Evolutionary conservation across 2,888 invertebrate genomes (phyloP).

Genomic region (Pilophorus perplexus): DNA sequence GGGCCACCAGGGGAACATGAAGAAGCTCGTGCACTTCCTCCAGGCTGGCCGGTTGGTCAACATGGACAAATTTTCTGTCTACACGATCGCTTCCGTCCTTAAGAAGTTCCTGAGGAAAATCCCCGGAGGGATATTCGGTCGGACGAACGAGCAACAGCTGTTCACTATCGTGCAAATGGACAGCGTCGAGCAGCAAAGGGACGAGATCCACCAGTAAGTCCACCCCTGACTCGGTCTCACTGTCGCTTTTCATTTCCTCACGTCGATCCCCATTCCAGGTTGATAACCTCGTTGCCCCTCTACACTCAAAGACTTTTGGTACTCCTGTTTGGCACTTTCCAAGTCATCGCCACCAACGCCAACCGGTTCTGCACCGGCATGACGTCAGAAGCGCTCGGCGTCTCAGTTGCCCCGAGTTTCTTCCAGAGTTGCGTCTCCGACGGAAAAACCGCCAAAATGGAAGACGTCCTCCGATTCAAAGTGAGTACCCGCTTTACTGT

Average conservation of each 20-base stretch:
- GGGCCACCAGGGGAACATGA: constrained; percentile 92
- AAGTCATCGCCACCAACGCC: constrained; percentile 89
- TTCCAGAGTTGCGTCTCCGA: constrained; percentile 95
- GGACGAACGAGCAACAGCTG: constrained; percentile 83
- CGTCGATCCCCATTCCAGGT: constrained; percentile 60
- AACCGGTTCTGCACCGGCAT: constrained; percentile 87
- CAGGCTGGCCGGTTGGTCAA: constrained; percentile 86
- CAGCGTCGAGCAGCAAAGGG: constrained; percentile 79
- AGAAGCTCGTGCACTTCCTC: constrained; percentile 85
- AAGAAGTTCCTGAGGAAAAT: constrained; percentile 97
- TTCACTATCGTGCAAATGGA: constrained; percentile 84
- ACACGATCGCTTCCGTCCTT: constrained; percentile 96
- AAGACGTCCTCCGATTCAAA: constrained; percentile 92
- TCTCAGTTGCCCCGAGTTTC: constrained; percentile 93
- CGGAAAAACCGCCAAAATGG: constrained; percentile 92
- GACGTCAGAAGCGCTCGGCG: constrained; percentile 92
- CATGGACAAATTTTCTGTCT: constrained; percentile 92
- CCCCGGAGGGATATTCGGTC: constrained; percentile 93
- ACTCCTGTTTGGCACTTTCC: constrained; percentile 93
- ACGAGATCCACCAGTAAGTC: constrained; percentile 84
- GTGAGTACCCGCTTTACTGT: constrained; percentile 55
- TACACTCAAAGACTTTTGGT: constrained; percentile 92
- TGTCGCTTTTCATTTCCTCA: constrained; percentile 33
- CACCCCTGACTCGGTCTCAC: background rate
- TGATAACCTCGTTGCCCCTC: constrained; percentile 80